phyloP scores from a whole-genome alignment of 2,113 vertebrate genomes.

The Mobula hypostoma region DNA sequence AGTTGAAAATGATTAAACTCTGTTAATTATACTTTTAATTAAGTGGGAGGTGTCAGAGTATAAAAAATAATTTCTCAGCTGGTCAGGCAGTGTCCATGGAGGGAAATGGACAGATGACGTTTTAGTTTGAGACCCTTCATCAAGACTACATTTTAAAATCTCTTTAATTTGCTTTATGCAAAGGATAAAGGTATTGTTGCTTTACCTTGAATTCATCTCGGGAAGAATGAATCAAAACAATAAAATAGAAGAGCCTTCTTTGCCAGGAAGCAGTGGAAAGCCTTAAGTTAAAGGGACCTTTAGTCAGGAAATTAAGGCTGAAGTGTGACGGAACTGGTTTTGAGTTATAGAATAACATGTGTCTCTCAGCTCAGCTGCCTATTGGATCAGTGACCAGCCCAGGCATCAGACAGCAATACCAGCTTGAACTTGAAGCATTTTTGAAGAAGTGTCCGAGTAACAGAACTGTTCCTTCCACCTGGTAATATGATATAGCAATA shows the following conservation, averaged over 20 bases:
- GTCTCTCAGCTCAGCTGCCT: not conserved
- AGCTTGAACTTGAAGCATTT: not conserved
- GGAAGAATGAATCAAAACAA: not conserved
- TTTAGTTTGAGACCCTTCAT: too few relatives aligned
- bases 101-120: too few relatives aligned
- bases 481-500: not conserved
- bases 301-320: not conserved
- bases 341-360: not conserved
- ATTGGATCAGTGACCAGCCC: not conserved
- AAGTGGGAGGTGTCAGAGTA: not conserved
- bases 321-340: not conserved
- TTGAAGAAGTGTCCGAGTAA: not conserved
- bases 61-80: not conserved
- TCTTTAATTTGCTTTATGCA: not conserved
- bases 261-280: not conserved
- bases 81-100: too few relatives aligned
- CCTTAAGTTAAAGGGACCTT: not conserved
- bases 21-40: too few relatives aligned
- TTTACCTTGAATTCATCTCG: not conserved
- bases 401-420: not conserved
- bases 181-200: too few relatives aligned
- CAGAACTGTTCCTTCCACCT: not conserved
- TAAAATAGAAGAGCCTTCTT: not conserved
- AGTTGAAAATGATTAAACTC: too few relatives aligned
- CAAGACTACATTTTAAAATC: not conserved